Evolutionary conservation across 2,888 invertebrate genomes (phyloP).

Genomic region (Lasioglossum pauxillum): DNA sequence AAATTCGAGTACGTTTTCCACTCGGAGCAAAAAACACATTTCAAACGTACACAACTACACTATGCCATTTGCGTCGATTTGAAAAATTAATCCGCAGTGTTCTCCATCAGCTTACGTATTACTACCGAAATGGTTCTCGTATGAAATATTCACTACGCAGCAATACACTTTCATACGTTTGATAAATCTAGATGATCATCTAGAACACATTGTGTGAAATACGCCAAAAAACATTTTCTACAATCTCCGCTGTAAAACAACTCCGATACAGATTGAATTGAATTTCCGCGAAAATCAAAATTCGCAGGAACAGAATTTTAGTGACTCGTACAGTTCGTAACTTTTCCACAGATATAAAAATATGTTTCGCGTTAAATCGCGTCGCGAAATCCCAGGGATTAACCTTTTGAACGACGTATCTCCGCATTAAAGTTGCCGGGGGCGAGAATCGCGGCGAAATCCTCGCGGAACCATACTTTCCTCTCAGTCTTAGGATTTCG

Average conservation of each 20-base stretch:
- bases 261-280: background rate
- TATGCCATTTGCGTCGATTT: background rate
- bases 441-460: background rate
- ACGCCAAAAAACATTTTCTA: background rate
- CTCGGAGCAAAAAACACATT: background rate
- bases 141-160: background rate
- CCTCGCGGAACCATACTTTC: constrained; percentile 1
- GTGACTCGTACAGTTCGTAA: background rate
- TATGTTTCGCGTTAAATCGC: background rate
- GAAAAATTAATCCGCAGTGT: background rate
- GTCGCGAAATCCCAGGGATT: background rate
- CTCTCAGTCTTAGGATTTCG: background rate
- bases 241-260: background rate
- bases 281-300: background rate
- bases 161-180: background rate
- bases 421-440: background rate
- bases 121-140: background rate
- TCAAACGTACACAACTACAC: background rate
- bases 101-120: background rate
- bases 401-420: background rate
- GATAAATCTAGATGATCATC: background rate
- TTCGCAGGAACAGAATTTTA: background rate
- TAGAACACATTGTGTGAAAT: background rate
- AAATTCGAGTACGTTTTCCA: background rate
- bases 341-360: background rate